Percentiles rank a stretch among this genome's conserved stretches.
Evolutionary conservation across 2,113 vertebrate genomes (phyloP).

Genomic region (Myiopsitta monachus): DNA sequence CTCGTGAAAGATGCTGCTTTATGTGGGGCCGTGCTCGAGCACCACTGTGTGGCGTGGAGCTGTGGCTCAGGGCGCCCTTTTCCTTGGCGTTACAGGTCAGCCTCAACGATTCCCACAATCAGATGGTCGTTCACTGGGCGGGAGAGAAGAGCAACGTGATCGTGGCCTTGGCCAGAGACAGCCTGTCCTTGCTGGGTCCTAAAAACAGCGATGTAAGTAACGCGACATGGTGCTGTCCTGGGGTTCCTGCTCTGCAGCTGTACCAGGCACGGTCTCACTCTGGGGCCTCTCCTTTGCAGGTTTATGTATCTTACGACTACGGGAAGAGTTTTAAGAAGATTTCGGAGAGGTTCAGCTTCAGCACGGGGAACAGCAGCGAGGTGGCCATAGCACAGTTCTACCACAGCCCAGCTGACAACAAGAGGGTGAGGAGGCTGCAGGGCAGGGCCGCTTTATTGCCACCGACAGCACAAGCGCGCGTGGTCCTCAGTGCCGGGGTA

Average conservation of each 20-base stretch:
- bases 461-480: rapidly evolving
- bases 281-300: slow-evolving; percentile 70
- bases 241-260: background rate
- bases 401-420: slow-evolving; percentile 95
- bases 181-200: slow-evolving; percentile 82
- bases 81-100: slow-evolving; percentile 79
- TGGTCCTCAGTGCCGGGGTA: background rate
- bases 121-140: slow-evolving; percentile 99
- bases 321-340: slow-evolving; percentile 87
- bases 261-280: background rate
- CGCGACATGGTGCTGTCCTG: rapidly evolving
- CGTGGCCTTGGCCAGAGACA: slow-evolving; percentile 93
- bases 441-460: rapidly evolving
- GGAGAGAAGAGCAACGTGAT: slow-evolving; percentile 98
- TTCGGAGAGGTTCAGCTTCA: slow-evolving; percentile 82
- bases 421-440: slow-evolving; percentile 77
- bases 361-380: slow-evolving; percentile 68
- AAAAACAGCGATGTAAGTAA: slow-evolving; percentile 90
- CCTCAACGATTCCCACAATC: slow-evolving; percentile 96
- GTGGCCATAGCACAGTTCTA: slow-evolving; percentile 95
- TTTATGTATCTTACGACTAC: slow-evolving; percentile 93
- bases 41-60: background rate
- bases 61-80: background rate
- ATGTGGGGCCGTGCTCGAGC: rapidly evolving
- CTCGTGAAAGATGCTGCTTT: background rate